Base-by-base conservation (phyloP, 2,113 vertebrate genomes). In the Ammodytes marinus region DNA sequence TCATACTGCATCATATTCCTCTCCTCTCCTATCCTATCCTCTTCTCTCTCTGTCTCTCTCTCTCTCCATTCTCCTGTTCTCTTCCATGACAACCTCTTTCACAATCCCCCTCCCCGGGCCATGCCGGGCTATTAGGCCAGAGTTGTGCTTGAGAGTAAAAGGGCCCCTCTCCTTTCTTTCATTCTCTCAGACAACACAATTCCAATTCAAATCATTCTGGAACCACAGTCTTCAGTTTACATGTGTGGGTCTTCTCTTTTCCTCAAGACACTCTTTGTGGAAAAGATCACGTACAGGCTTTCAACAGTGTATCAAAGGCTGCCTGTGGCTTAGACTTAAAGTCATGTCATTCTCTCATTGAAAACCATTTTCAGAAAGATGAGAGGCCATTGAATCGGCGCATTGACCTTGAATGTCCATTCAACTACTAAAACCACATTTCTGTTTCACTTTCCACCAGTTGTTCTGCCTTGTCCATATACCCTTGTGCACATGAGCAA, bases 71-170 rank as follows among this genome's bases (percentile, higher is more conserved):
- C 75, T 84, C n/a, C 64, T 45, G 47, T 68, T 80, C 59, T 86
- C 82, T 54, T 80, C 86, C 88, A 82, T 92, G 91, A 89, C 89
- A 88, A 89, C 85, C 40, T 37, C 87, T 92, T 88, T 90, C 87
- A 86, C 90, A 88, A 80, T 83, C 66, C 80, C 55, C n/a, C 82
- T 79, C 59, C 45, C 80, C 39, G n/a, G 86, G 79, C 81, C 75
- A 74, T 45, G 45, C 75, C 4, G 67, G 88, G 89, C 86, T 37
- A 47, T 63, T 63, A 65, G 69, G 87, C 92, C 91, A 88, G 79
- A 69, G 75, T 77, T 27, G 17, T 82, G 82, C 66, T 75, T 52
- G 59, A 78, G 82, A 85, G 83, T 10, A 55, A 75, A 79, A 69
- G 59, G 68, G 53, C 13, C 70, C 40, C 53, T 83, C 82, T 86